Percentiles rank a stretch among this genome's conserved stretches.
Evolutionary conservation across 2,888 invertebrate genomes (phyloP).

Genomic region (Lordiphosa andalusiaca): DNA sequence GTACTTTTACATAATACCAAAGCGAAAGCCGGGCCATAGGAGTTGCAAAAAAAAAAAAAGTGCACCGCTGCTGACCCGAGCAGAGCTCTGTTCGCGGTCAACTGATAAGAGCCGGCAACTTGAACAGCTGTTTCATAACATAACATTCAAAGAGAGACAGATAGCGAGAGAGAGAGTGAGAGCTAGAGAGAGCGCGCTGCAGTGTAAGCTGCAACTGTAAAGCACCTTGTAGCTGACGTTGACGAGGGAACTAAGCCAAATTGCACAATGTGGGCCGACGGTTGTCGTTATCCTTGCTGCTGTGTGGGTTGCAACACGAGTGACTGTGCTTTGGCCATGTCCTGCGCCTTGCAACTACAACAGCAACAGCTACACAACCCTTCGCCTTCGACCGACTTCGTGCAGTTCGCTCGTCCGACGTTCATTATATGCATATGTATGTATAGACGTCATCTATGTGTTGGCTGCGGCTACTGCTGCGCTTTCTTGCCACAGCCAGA

Average conservation of each 20-base stretch:
- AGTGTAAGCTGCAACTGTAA: conserved; percentile 43
- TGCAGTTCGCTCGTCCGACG: conserved; percentile 37
- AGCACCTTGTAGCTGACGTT: conserved; percentile 24
- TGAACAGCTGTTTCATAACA: conserved; percentile 36
- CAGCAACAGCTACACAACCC: conserved; percentile 58
- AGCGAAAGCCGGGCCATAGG: conserved; percentile 49
- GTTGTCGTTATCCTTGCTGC: conserved; percentile 33
- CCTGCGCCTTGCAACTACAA: conserved; percentile 36
- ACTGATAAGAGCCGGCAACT: conserved; percentile 67
- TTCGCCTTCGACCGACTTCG: conserved; percentile 57
- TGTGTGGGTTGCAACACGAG: conserved; percentile 58
- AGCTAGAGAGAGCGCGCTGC: conserved; percentile 1
- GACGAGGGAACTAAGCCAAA: conserved; percentile 38
- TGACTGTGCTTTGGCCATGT: conserved; percentile 12
- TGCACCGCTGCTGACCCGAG: conserved; percentile 31
- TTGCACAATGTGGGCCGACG: conserved; percentile 43
- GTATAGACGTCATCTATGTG: conserved; percentile 45
- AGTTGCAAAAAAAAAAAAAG: conserved; percentile 18
- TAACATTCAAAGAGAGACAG: conserved; percentile 6
- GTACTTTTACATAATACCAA: conserved; percentile 67
- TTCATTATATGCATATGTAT: conserved; percentile 44
- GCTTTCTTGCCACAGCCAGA: conserved; percentile 33
- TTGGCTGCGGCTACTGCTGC: conserved; percentile 42
- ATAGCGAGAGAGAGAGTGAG: conserved; percentile 6
- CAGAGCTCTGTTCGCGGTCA: conserved; percentile 42